Evolutionary conservation across 2,888 invertebrate genomes (phyloP).

Genomic region (Microctonus brassicae): DNA sequence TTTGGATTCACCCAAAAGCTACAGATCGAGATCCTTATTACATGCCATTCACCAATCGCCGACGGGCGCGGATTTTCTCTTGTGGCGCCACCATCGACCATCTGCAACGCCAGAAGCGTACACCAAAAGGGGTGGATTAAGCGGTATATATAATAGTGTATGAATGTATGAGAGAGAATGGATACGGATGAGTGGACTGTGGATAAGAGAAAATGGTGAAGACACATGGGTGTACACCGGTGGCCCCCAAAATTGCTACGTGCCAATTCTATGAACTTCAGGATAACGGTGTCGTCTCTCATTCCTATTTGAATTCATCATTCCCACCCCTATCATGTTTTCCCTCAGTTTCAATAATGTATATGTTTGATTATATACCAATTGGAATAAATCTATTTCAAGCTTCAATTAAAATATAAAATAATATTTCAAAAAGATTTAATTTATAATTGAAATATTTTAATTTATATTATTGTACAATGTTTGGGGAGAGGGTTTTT

Average conservation of each 20-base stretch:
- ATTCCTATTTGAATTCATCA: not conserved
- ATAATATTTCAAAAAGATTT: not conserved
- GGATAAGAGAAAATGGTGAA: not conserved
- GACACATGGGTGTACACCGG: constrained; percentile 12
- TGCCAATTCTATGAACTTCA: constrained; percentile 10
- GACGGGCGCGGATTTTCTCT: not conserved
- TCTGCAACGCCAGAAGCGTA: constrained; percentile 1
- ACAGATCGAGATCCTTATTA: constrained; percentile 3
- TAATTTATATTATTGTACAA: not conserved
- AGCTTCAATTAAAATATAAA: not conserved
- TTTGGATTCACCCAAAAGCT: constrained; percentile 1
- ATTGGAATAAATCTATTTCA: not conserved
- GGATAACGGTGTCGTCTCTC: not conserved
- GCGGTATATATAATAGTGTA: not conserved
- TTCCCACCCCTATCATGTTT: not conserved
- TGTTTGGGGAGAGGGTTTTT: not conserved
- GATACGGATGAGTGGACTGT: not conserved
- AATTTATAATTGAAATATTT: not conserved
- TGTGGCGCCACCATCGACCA: constrained; percentile 9
- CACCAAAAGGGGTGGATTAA: not conserved
- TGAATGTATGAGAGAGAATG: not conserved
- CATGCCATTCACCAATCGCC: constrained; percentile 8
- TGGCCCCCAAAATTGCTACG: constrained; percentile 15
- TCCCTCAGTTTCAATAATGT: not conserved
- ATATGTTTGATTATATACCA: not conserved